Percentiles rank a stretch among this genome's conserved stretches.
Evolutionary conservation across 2,797 vertebrate genomes (phyloP).

Genomic region (Sylvilagus floridanus): DNA sequence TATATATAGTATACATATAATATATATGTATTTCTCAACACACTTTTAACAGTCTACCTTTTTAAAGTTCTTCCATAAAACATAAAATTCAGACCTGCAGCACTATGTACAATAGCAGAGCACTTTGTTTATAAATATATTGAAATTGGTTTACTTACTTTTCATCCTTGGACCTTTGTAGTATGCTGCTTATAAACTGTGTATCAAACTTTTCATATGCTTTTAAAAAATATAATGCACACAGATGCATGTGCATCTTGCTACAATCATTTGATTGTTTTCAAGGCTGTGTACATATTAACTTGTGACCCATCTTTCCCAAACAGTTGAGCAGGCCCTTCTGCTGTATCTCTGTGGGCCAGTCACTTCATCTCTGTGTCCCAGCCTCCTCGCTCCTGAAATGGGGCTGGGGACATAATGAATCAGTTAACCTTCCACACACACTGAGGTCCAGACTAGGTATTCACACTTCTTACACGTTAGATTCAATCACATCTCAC

Average conservation of each 20-base stretch:
- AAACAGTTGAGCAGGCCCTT: neutral
- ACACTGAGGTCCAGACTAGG: neutral
- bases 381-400: neutral
- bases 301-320: neutral
- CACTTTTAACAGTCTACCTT: neutral
- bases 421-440: neutral
- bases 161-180: slow-evolving; percentile 25
- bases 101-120: neutral
- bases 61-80: slow-evolving; percentile 41
- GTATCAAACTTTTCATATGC: neutral
- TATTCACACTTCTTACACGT: neutral
- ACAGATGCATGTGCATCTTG: neutral
- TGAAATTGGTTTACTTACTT: neutral
- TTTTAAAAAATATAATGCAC: neutral
- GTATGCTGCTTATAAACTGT: slow-evolving; percentile 57
- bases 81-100: neutral
- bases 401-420: neutral
- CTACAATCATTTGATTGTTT: slow-evolving; percentile 57
- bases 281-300: neutral
- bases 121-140: slow-evolving; percentile 36
- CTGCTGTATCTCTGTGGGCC: neutral
- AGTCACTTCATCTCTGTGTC: neutral
- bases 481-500: neutral
- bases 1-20: neutral
- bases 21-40: neutral